Conservation (phyloP, 2,888 invertebrate species). For the Monochamus alternatus region DNA sequence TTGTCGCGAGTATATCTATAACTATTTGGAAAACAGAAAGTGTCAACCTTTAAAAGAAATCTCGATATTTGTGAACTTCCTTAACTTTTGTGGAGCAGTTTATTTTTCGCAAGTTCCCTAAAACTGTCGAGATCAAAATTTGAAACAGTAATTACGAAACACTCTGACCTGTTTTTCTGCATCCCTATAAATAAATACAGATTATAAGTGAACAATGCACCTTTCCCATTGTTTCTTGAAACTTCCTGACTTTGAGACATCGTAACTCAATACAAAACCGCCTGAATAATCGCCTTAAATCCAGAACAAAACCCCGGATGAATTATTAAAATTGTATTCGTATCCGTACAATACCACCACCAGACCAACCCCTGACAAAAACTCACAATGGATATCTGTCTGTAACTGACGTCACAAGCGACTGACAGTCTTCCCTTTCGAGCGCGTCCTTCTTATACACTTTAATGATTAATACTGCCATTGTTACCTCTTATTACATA, state of each 20-base stretch:
- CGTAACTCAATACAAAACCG: neutral
- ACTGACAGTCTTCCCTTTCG: slow-evolving; percentile 1
- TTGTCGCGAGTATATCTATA: no score
- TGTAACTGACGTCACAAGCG: neutral
- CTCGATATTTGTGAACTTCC: no score
- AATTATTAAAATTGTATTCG: slow-evolving; percentile 9
- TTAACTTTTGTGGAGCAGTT: no score
- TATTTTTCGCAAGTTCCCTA: no score
- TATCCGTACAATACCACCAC: neutral
- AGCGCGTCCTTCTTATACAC: slow-evolving; percentile 3
- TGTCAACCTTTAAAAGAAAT: no score
- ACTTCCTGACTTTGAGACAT: neutral
- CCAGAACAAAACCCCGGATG: slow-evolving; percentile 4
- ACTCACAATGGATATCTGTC: slow-evolving; percentile 10
- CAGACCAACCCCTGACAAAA: slow-evolving; percentile 2
- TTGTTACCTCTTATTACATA: slow-evolving; percentile 37
- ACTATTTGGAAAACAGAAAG: no score
- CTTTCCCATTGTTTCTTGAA: neutral
- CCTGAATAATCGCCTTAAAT: slow-evolving; percentile 3
- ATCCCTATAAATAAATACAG: no score
- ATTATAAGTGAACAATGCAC: neutral
- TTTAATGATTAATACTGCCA: slow-evolving; percentile 28
- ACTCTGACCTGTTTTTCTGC: no score
- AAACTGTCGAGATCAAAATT: no score
- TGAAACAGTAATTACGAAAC: no score